Evolutionary conservation across 2,797 vertebrate genomes (phyloP), one percentile per base, ranked within the genome.

Genomic region (Falco columbarius): DNA sequence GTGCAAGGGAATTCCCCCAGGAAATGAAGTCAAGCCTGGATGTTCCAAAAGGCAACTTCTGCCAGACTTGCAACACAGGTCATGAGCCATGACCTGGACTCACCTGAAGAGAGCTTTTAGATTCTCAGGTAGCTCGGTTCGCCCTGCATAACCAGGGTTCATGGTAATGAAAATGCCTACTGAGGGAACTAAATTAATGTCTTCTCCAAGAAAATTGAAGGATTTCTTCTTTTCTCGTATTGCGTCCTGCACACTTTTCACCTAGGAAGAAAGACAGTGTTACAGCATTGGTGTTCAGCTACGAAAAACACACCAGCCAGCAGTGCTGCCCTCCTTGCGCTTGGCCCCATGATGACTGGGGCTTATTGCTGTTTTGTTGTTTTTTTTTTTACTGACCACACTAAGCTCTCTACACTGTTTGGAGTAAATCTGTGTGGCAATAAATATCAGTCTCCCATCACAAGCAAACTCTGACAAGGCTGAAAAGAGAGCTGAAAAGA

Each of bases 131-230:
- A 99, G 98, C 96, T 99, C 99, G 0, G 99, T 99, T 86, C 99
- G 98, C 30, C 99, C 99, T 1, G 99, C 99, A 0, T 99, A 99
- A 29, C 99, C 99, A 4, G 99, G 99, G 94, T 99, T 99, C 99
- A 99, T 99, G 8, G 99, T 99, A 98, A 99, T 99, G 97, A 99
- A 99, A 98, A 99, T 99, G 12, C 99, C 99, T 9, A 99, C 99
- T 1, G 99, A 98, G 6, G 98, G 98, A n/a, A 98, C 98, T 58
- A 99, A 98, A 62, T 95, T 98, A 82, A 99, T 99, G 54, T 99
- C 99, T 93, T 99, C 99, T 15, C 99, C 99, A 96, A 99, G 99
- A 95, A 99, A 99, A 98, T 94, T 98, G 97, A 99, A 99, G 40
- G 97, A 96, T 87, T 98, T 98, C 95, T 99, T 99, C 97, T 99